Percentiles rank a stretch among this genome's conserved stretches.
phyloP scores from a whole-genome alignment of 1,140 invertebrate species.

The Scaptodrosophila lebanonensis region DNA sequence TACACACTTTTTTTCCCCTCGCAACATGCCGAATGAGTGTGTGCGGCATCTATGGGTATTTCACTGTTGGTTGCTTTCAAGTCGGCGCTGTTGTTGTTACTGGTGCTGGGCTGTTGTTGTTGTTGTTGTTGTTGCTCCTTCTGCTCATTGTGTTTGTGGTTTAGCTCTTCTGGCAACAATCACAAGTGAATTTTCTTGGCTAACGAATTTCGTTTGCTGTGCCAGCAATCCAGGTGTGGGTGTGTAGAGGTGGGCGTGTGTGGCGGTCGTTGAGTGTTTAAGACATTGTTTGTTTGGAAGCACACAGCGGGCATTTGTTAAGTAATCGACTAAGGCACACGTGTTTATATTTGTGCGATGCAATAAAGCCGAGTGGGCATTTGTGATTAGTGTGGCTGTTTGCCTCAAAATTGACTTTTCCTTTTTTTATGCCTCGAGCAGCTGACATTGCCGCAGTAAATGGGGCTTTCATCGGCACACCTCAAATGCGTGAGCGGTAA shows the following conservation, averaged over 20 bases:
- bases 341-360: conserved; percentile 31
- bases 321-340: too few species aligned
- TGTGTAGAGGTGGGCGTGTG: conserved; percentile 10
- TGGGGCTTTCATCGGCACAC: too few species aligned
- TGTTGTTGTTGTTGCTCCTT: too few species aligned
- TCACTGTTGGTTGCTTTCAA: conserved; percentile 35
- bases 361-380: conserved; percentile 62
- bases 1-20: too few species aligned
- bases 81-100: conserved; percentile 7
- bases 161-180: conserved; percentile 51
- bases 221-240: conserved; percentile 17
- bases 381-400: conserved; percentile 48
- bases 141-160: conserved; percentile 33
- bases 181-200: conserved; percentile 45
- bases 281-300: too few species aligned
- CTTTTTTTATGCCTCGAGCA: too few species aligned
- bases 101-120: conserved; percentile 2
- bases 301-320: too few species aligned
- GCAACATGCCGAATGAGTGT: too few species aligned
- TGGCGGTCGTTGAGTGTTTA: conserved; percentile 15
- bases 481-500: too few species aligned
- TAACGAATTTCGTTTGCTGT: conserved; percentile 35
- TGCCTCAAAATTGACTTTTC: too few species aligned
- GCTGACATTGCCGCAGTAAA: too few species aligned
- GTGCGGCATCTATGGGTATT: conserved; percentile 48